Evolutionary conservation across 2,113 vertebrate species (phyloP).

Genomic region (Paratilapia polleni): DNA sequence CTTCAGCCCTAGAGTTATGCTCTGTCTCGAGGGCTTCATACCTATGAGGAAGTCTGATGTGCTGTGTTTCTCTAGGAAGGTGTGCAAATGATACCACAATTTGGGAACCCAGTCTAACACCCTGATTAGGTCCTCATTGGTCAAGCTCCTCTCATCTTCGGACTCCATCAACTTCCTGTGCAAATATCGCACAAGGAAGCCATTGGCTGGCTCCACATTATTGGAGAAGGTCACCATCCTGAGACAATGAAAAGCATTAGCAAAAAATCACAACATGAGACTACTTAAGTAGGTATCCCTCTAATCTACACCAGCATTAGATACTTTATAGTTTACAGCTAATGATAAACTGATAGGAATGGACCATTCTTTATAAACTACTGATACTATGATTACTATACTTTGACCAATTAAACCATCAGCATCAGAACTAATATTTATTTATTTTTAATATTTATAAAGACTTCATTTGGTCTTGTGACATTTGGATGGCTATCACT

Average conservation of each 20-base stretch:
- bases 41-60: slow-evolving; percentile 98
- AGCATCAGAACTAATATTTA: neutral
- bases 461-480: neutral
- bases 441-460: too few relatives aligned
- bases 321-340: neutral
- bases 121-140: slow-evolving; percentile 90
- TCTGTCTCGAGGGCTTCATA: slow-evolving; percentile 58
- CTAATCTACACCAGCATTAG: neutral
- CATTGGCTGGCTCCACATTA: slow-evolving; percentile 97
- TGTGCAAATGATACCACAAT: slow-evolving; percentile 97
- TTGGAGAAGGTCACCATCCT: slow-evolving; percentile 99
- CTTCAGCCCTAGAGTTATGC: neutral
- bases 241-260: neutral
- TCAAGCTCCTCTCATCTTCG: slow-evolving; percentile 87
- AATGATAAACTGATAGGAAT: neutral
- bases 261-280: neutral
- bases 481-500: neutral
- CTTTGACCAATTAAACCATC: too few relatives aligned
- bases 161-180: slow-evolving; percentile 96
- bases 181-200: slow-evolving; percentile 95
- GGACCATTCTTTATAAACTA: neutral
- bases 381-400: neutral
- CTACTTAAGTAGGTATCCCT: neutral
- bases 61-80: slow-evolving; percentile 98
- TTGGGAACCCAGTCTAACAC: slow-evolving; percentile 98